phyloP scores from a whole-genome alignment of 2,888 invertebrate species.

The Entomobrya multifasciata region DNA sequence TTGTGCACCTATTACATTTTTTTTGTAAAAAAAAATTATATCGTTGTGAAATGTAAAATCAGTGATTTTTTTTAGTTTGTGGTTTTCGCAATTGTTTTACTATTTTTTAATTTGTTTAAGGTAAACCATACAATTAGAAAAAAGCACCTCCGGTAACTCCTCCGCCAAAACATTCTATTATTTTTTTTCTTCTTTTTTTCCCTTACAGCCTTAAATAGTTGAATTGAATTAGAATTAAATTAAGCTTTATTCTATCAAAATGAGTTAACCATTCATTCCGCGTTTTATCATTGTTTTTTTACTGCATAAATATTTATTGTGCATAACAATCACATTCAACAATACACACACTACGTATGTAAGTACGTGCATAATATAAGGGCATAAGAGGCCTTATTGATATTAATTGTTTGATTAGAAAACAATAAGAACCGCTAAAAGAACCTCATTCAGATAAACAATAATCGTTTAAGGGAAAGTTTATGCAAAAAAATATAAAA shows the following conservation, averaged over 20 bases:
- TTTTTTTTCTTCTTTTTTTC: slow-evolving; percentile 12
- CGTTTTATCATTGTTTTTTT: background rate
- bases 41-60: slow-evolving; percentile 12
- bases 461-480: slow-evolving; percentile 25
- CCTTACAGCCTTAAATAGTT: background rate
- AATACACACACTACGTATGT: background rate
- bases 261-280: background rate
- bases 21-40: background rate
- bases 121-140: background rate
- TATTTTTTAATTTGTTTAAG: background rate
- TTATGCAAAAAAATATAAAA: slow-evolving; percentile 1
- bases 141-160: slow-evolving; percentile 40
- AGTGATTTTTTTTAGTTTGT: slow-evolving; percentile 25
- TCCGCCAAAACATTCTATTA: background rate
- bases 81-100: background rate
- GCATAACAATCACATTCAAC: background rate
- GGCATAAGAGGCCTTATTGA: background rate
- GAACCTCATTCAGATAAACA: too few relatives aligned
- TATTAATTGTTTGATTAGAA: slow-evolving; percentile 20
- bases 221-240: background rate
- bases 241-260: background rate
- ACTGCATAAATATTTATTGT: background rate
- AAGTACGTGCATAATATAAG: background rate
- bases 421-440: slow-evolving; percentile 20
- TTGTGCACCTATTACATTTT: background rate